Evolutionary conservation across 1,140 invertebrate species (phyloP).

Genomic region (Danaus melanippus): DNA sequence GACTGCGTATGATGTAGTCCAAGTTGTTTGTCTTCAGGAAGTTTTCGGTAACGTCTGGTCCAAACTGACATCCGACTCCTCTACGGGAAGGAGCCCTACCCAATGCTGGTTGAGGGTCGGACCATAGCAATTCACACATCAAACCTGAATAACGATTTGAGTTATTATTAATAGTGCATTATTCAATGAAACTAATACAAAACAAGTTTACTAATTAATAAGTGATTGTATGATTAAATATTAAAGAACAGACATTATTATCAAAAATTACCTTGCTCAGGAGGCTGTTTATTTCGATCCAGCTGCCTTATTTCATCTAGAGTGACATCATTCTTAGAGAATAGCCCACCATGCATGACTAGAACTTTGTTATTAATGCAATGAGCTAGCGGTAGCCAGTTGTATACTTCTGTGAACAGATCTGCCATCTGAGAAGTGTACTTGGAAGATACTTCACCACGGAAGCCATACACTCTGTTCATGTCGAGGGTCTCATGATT

Average conservation of each 20-base stretch:
- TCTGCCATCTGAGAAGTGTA: slow-evolving; percentile 95
- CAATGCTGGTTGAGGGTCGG: slow-evolving; percentile 92
- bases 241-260: too few relatives aligned
- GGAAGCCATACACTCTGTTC: slow-evolving; percentile 99
- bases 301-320: slow-evolving; percentile 91
- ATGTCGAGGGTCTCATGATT: slow-evolving; percentile 98
- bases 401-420: slow-evolving; percentile 98
- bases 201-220: too few relatives aligned
- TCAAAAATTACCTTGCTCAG: slow-evolving; percentile 84
- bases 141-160: slow-evolving; percentile 65
- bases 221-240: too few relatives aligned
- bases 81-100: slow-evolving; percentile 95
- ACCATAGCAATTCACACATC: slow-evolving; percentile 99
- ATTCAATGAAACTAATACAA: too few relatives aligned
- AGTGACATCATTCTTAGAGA: slow-evolving; percentile 90
- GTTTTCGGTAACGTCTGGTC: slow-evolving; percentile 94
- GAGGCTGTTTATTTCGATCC: slow-evolving; percentile 95
- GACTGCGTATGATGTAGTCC: slow-evolving; percentile 95
- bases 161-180: too few relatives aligned
- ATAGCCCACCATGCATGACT: slow-evolving; percentile 96
- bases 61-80: slow-evolving; percentile 98
- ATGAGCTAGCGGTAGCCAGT: slow-evolving; percentile 96
- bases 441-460: slow-evolving; percentile 97
- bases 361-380: slow-evolving; percentile 94
- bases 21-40: slow-evolving; percentile 91